These are phyloP conservation scores for Protonibea diacanthus DNA, from an alignment of 2,797 vertebrate species.

Conservation along the genomic window DNA sequence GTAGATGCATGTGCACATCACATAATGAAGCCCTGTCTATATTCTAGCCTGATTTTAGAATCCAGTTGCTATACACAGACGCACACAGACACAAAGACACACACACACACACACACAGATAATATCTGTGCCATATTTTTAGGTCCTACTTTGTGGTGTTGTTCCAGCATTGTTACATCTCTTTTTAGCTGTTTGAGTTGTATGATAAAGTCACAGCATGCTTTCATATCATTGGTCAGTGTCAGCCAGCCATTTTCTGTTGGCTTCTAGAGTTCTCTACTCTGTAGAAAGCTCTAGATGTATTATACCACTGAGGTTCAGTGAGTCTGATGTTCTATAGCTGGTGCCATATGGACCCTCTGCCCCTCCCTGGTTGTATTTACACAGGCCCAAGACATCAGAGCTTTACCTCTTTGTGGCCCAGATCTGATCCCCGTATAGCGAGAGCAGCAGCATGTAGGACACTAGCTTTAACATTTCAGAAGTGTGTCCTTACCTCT, in stretches of 20 bases:
- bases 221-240: constrained; percentile 62
- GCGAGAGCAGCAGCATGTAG: constrained; percentile 3
- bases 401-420: constrained; percentile 61
- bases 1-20: constrained; percentile 31
- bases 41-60: constrained; percentile 31
- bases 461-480: constrained; percentile 16
- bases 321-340: constrained; percentile 52
- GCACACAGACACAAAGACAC: background rate
- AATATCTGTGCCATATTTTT: constrained; percentile 63
- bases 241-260: constrained; percentile 47
- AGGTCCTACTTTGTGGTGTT: constrained; percentile 47
- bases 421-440: constrained; percentile 52
- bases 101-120: constrained; percentile 35
- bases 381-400: constrained; percentile 39
- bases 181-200: constrained; percentile 58
- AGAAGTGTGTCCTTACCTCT: constrained; percentile 30
- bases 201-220: constrained; percentile 72
- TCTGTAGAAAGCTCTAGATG: constrained; percentile 21
- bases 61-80: constrained; percentile 5
- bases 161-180: constrained; percentile 34
- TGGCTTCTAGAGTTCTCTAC: constrained; percentile 45
- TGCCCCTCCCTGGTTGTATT: constrained; percentile 46
- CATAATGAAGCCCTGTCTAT: constrained; percentile 33
- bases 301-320: constrained; percentile 59
- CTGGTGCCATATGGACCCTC: constrained; percentile 61